phyloP scores from a whole-genome alignment of 2,113 vertebrate species.

The Toxostoma redivivum region DNA sequence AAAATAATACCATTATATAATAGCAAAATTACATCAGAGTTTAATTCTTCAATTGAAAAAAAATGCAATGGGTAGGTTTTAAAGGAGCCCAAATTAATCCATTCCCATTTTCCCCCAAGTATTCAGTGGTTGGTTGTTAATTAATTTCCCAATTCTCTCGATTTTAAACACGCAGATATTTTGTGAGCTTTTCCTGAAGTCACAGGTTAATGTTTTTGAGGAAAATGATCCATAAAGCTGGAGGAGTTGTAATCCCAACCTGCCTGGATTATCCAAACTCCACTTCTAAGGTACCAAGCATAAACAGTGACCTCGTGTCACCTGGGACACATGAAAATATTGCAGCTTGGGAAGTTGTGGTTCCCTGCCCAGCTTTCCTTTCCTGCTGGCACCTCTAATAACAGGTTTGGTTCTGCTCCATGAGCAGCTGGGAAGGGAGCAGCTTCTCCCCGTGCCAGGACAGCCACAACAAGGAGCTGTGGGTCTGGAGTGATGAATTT shows the following conservation, averaged over 20 bases:
- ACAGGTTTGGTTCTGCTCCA: neutral
- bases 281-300: neutral
- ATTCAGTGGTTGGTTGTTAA: fast-evolving
- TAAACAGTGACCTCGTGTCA: neutral
- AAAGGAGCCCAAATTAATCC: neutral
- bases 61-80: neutral
- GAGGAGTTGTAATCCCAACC: neutral
- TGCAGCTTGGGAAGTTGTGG: neutral
- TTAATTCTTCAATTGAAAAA: neutral
- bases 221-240: neutral
- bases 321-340: neutral
- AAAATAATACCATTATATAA: neutral
- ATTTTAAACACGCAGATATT: neutral
- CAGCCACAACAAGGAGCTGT: neutral
- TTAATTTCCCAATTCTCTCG: neutral
- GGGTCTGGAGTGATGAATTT: neutral
- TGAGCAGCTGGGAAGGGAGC: neutral
- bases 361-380: neutral
- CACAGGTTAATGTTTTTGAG: neutral
- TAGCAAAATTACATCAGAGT: neutral
- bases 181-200: neutral
- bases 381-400: neutral
- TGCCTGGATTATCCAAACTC: neutral
- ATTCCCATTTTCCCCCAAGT: neutral
- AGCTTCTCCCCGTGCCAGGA: neutral